Percentiles rank a stretch among this genome's conserved stretches.
phyloP scores from a whole-genome alignment of 2,888 invertebrate species.

The Patella ulyssiponensis region DNA sequence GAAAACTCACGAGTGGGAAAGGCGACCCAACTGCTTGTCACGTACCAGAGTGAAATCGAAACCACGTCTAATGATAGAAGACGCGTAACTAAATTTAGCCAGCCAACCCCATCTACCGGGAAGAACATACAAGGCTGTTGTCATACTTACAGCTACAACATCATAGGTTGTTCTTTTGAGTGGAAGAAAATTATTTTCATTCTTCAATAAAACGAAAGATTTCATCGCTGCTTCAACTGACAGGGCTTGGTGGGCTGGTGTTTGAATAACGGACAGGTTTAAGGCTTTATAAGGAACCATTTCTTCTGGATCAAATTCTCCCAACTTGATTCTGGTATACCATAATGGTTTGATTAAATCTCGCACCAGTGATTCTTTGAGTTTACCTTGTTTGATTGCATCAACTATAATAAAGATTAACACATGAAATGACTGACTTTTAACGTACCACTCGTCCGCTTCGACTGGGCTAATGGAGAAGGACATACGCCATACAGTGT shows the following conservation, averaged over 20 bases:
- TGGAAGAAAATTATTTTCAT: slow-evolving; percentile 36
- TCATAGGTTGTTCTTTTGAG: slow-evolving; percentile 24
- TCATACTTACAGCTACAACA: slow-evolving; percentile 39
- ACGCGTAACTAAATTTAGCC: no score
- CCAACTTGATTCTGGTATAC: slow-evolving; percentile 54
- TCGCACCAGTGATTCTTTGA: slow-evolving; percentile 43
- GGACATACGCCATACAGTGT: no score
- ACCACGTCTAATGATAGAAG: no score
- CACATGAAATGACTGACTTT: neutral
- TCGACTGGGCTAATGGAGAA: no score
- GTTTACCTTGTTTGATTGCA: slow-evolving; percentile 47
- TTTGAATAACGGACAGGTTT: slow-evolving; percentile 43
- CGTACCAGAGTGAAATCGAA: no score
- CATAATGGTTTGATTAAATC: slow-evolving; percentile 54
- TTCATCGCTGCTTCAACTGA: slow-evolving; percentile 45
- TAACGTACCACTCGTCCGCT: no score
- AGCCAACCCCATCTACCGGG: no score
- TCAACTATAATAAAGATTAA: slow-evolving; percentile 37
- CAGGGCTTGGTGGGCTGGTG: slow-evolving; percentile 39
- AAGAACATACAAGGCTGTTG: no score
- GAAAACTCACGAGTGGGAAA: no score
- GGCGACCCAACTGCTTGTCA: no score
- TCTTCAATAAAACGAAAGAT: slow-evolving; percentile 53
- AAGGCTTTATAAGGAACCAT: slow-evolving; percentile 51
- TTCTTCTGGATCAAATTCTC: slow-evolving; percentile 39